Base-by-base conservation (phyloP, 2,888 invertebrate species). In the Sericinus montela region DNA sequence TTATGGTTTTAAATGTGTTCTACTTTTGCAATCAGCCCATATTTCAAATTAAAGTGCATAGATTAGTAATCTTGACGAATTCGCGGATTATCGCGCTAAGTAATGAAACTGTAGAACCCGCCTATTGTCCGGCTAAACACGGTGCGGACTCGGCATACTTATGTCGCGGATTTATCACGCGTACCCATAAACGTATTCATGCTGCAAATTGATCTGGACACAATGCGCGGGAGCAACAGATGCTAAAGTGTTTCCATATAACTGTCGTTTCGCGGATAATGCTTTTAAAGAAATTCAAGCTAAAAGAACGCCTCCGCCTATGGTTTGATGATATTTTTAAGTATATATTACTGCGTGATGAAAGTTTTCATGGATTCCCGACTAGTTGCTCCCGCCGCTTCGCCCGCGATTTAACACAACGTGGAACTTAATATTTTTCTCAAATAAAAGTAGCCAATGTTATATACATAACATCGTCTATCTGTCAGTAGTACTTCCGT, bases 191-290 rank as follows among this genome's bases (percentile, higher is more conserved):
- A 49, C 25, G 67, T 56, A 59, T 60, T 48, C 54, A 50, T 59
- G 58, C 62, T 52, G 62, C 63, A 64, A 66, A 67, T 65, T 65
- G 60, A 50, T 60, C 56, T 60, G 47, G 52, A 58, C 59, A 54
- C 49, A 46, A 52, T 50, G 45, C 37, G 13, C 45, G 45, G 16
- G 44, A 41, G 36, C 45, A 30, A n/a, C 50, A 45, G 41, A 49
- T 44, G 35, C 35, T 29, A 39, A 29, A 15, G 14, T 15, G 4
- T 44, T n/a, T 15, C 49, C 44, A 39, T 19, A 32, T 32, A 13
- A 1, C 11, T 4, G 32, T 11, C 11, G 11, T 11, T 13, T 11
- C 9, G 6, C 11, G 32, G 32, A 11, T 11, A 32, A 4, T 32
- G 6, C 32, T 11, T 25, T 3, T 13, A 25, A 23, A 23, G 25